Evolutionary conservation across 1,140 invertebrate genomes (phyloP), one percentile per base, ranked within the genome.

Genomic region (Calephelis nemesis): DNA sequence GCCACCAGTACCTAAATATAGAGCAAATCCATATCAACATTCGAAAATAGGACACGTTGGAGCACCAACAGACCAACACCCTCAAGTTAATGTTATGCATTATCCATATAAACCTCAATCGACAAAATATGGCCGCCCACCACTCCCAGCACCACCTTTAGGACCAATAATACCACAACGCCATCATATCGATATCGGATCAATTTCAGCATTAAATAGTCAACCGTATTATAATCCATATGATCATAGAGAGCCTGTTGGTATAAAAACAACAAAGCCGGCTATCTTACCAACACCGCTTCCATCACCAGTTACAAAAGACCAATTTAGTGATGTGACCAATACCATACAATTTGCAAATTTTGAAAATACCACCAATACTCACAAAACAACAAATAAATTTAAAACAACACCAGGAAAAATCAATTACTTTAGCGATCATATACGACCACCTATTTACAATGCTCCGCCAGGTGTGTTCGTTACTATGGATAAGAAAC

Each of bases 401-500:
- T 69, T 74, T 12, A 83, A 81, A 70, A 76, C 74, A 63, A 64
- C 79, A 19, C 73, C 77, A 39, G 65, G 69, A 19, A 90, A 88
- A 73, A 62, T 77, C 0, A 85, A 74, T 69, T 85, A 87, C 64
- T 82, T 90, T 47, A 66, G 83, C 15, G 87, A 90, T 7, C 81
- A 84, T 30, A 71, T 90, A 49, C 81, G 89, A 63, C 89, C 87
- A 10, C 87, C 86, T 11, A 76, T 91, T 15, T 90, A 84, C 62
- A 91, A 88, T 72, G 85, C 89, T 42, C 89, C 87, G 4, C 89
- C 87, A 6, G 89, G 89, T 49, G 84, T 91, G 4, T 91, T 91
- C 60, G 84, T 86, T 2, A 89, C 85, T 7, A 89, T 90, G 89
- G 89, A 91, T 67, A 91, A 90, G 63, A 91, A 91, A 62, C 87